These are phyloP conservation scores for Acanthopagrus latus DNA, from an alignment of 2,797 vertebrate species.

Conservation along the genomic window DNA sequence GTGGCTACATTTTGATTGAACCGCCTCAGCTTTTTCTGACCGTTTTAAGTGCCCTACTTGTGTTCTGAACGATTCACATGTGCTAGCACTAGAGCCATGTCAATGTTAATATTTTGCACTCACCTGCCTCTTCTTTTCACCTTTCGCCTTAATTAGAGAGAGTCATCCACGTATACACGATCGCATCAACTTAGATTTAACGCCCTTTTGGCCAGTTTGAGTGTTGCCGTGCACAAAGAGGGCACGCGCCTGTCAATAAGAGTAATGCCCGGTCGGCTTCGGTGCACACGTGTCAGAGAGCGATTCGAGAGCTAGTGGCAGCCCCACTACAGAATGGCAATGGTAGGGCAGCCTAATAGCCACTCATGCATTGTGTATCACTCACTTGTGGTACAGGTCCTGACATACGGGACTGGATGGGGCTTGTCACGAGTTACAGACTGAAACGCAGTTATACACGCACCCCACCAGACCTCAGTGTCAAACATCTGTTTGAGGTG, in stretches of 20 bases:
- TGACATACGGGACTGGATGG: conserved; percentile 58
- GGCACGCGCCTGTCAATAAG: conserved; percentile 70
- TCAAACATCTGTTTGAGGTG: conserved; percentile 41
- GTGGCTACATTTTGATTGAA: conserved; percentile 50
- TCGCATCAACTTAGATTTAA: conserved; percentile 50
- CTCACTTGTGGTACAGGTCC: conserved; percentile 56
- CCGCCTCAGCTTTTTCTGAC: conserved; percentile 42
- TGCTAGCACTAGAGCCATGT: neutral
- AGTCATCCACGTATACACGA: conserved; percentile 52
- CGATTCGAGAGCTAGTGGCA: conserved; percentile 49
- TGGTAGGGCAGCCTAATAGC: conserved; percentile 64
- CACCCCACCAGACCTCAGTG: conserved; percentile 25
- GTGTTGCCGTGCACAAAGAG: conserved; percentile 43
- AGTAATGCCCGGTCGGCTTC: conserved; percentile 58
- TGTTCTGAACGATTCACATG: conserved; percentile 48
- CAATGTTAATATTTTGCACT: conserved; percentile 12
- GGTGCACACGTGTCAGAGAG: conserved; percentile 62
- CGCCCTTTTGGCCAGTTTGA: conserved; percentile 61
- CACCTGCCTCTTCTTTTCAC: conserved; percentile 54
- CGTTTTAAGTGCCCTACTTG: conserved; percentile 38
- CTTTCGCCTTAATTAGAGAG: conserved; percentile 75
- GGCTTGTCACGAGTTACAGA: conserved; percentile 48
- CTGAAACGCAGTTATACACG: conserved; percentile 34
- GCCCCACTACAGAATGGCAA: conserved; percentile 48
- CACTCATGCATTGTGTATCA: conserved; percentile 67